Conservation (phyloP, 2,888 invertebrate species). For the Julus scanicus region DNA sequence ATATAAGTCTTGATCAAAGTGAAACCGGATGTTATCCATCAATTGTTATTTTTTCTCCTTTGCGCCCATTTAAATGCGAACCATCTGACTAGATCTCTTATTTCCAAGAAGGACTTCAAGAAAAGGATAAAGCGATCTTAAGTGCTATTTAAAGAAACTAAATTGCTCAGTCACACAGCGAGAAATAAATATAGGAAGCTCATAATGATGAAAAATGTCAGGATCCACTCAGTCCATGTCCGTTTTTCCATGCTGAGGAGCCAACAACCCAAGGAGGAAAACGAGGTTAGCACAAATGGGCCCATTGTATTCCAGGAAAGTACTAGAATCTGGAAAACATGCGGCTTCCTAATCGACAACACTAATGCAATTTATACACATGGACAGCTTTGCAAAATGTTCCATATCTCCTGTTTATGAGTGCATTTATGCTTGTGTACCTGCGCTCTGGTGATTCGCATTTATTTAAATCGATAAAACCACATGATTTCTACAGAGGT, state of each 20-base stretch:
- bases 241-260: background rate
- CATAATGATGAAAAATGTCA: constrained; percentile 44
- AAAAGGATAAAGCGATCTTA: background rate
- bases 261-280: background rate
- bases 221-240: constrained; percentile 23
- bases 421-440: background rate
- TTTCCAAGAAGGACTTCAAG: background rate
- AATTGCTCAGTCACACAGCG: constrained; percentile 3
- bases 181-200: constrained; percentile 23
- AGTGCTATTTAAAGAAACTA: constrained; percentile 41
- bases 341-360: constrained; percentile 9
- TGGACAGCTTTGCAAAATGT: background rate
- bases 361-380: constrained; percentile 30
- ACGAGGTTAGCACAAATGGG: constrained; percentile 23
- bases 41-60: constrained; percentile 10
- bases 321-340: background rate
- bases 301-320: background rate
- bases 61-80: background rate
- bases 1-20: constrained; percentile 22
- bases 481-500: background rate
- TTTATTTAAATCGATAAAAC: background rate
- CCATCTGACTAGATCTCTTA: background rate
- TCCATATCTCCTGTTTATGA: background rate
- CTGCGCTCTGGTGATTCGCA: background rate
- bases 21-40: constrained; percentile 32